Conservation (phyloP, 2,888 invertebrate species). For the Pogonocherus hispidulus region DNA sequence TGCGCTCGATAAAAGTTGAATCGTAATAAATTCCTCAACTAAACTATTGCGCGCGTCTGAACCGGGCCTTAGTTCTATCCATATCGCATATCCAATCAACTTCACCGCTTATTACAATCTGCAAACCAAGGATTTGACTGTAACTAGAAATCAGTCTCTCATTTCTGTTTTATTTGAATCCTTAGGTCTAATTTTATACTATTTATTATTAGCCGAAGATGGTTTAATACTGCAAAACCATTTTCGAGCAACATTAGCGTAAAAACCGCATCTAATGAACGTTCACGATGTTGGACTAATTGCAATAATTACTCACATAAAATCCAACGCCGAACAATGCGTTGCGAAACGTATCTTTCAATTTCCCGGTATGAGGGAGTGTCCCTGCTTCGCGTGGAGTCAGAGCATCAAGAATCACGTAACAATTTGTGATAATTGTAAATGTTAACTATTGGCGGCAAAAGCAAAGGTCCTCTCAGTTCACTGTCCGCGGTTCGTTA, state of each 20-base stretch:
- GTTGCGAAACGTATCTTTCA: conserved; percentile 4
- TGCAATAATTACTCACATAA: conserved; percentile 2
- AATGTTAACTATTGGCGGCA: conserved; percentile 39
- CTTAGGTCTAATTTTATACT: background rate
- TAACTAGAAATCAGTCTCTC: no score
- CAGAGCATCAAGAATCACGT: conserved; percentile 9
- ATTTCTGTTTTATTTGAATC: background rate
- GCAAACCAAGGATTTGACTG: no score
- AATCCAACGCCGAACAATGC: background rate
- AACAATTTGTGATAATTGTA: conserved; percentile 39
- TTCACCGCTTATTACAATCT: no score
- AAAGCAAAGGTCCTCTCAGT: conserved; percentile 33
- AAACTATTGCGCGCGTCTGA: no score
- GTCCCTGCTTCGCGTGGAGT: background rate
- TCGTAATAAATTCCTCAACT: no score
- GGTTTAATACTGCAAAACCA: background rate
- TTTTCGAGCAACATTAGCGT: background rate
- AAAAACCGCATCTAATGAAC: background rate
- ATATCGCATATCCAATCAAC: no score
- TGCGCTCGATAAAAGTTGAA: no score
- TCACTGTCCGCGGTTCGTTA: conserved; percentile 33
- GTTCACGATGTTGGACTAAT: background rate
- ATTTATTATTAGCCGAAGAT: background rate
- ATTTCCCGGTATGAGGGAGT: conserved; percentile 1
- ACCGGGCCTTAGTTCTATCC: no score